Percentiles rank a stretch among this genome's conserved stretches.
Conservation (phyloP, 1,140 invertebrate genomes). For the Drosophila ambigua region DNA sequence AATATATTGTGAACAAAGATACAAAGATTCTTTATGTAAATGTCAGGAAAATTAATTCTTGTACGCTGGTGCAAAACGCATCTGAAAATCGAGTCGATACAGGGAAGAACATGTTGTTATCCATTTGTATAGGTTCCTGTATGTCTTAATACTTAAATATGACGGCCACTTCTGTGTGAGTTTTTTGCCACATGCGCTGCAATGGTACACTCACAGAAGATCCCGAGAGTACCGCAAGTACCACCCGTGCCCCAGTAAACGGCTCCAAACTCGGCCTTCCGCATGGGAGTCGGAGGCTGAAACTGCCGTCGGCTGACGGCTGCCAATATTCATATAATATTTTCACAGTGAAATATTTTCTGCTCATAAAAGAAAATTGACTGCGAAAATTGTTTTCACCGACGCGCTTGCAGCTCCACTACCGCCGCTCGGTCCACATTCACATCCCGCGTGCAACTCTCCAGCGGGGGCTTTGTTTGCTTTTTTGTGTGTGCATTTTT, state of each 20-base stretch:
- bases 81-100: too few species aligned
- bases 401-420: slow-evolving; percentile 40
- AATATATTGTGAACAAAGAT: too few species aligned
- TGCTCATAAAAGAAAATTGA: slow-evolving; percentile 81
- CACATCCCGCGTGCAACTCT: not conserved
- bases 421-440: not conserved
- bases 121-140: too few species aligned
- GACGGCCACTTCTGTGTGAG: slow-evolving; percentile 5
- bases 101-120: too few species aligned
- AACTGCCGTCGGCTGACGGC: slow-evolving; percentile 44
- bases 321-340: slow-evolving; percentile 79
- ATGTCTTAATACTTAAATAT: slow-evolving; percentile 1
- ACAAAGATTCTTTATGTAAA: not conserved
- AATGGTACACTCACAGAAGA: too few species aligned
- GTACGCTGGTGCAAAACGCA: too few species aligned
- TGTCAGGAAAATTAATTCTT: too few species aligned
- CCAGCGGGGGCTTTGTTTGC: slow-evolving; percentile 41
- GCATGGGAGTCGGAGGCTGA: slow-evolving; percentile 13
- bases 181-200: not conserved
- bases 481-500: slow-evolving; percentile 72
- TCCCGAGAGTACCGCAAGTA: too few species aligned
- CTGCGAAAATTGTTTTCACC: slow-evolving; percentile 80
- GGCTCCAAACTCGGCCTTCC: not conserved
- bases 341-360: slow-evolving; percentile 74
- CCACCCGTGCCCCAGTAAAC: not conserved